Conservation (phyloP, 1,140 invertebrate genomes). For the Leptestheria dahalacensis region DNA sequence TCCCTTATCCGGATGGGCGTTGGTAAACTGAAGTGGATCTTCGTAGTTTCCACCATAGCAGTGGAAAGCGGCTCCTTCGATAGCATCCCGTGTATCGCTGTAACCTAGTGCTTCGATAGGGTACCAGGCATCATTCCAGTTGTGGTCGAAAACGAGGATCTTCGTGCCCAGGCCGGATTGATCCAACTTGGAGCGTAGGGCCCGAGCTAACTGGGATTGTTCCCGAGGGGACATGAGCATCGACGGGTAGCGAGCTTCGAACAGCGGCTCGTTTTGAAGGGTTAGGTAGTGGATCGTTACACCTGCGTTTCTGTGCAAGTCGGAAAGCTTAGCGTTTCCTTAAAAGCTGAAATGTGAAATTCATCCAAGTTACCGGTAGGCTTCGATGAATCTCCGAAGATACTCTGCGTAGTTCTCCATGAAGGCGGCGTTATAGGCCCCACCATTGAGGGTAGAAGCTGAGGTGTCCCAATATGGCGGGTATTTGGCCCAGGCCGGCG, state of each 20-base stretch:
- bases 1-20: not conserved
- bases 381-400: not conserved
- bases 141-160: slow-evolving; percentile 8
- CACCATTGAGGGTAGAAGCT: not conserved
- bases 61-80: slow-evolving; percentile 11
- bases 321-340: not conserved
- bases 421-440: not conserved
- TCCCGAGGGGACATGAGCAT: slow-evolving; percentile 7
- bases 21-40: not conserved
- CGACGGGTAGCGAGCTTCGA: slow-evolving; percentile 3
- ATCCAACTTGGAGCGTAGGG: not conserved
- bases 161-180: not conserved
- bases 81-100: not conserved
- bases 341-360: not conserved
- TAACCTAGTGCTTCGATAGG: slow-evolving; percentile 1
- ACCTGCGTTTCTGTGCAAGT: not conserved
- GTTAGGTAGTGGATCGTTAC: slow-evolving; percentile 2
- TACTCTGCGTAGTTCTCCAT: not conserved
- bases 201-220: not conserved
- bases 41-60: slow-evolving; percentile 11
- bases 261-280: slow-evolving; percentile 9
- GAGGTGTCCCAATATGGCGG: not conserved
- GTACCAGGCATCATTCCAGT: slow-evolving; percentile 2
- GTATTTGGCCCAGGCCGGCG: not conserved
- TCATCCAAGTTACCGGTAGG: not conserved